A percentile compares a stretch with the other conserved stretches of the same genome.
Conservation (phyloP, 1,140 invertebrate species). For the Achroia grisella region DNA sequence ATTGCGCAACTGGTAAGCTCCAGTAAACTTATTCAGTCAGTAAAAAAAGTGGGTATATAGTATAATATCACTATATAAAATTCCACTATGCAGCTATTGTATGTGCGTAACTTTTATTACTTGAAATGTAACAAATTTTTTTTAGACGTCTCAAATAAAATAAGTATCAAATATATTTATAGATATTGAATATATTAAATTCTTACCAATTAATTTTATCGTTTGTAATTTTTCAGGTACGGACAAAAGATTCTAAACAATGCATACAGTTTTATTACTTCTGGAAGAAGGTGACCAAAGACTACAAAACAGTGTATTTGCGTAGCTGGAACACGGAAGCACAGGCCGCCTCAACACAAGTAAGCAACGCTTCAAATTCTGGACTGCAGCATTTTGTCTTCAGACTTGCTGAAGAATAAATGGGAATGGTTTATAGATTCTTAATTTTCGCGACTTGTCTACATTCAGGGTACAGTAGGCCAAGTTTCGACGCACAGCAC, state of each 20-base stretch:
- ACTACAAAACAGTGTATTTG: slow-evolving; percentile 76
- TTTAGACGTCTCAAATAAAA: too few relatives aligned
- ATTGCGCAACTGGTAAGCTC: slow-evolving; percentile 87
- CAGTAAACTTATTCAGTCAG: too few relatives aligned
- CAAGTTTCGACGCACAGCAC: slow-evolving; percentile 28
- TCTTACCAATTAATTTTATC: too few relatives aligned
- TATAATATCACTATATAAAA: too few relatives aligned
- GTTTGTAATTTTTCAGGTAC: slow-evolving; percentile 80
- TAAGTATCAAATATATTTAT: too few relatives aligned
- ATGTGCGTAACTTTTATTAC: too few relatives aligned
- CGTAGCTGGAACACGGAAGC: slow-evolving; percentile 50
- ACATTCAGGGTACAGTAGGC: slow-evolving; percentile 55
- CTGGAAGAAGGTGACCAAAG: slow-evolving; percentile 97
- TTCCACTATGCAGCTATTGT: too few relatives aligned
- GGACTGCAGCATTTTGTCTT: slow-evolving; percentile 53
- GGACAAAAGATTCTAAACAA: slow-evolving; percentile 91
- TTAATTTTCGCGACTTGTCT: slow-evolving; percentile 42
- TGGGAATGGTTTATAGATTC: too few relatives aligned
- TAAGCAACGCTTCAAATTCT: slow-evolving; percentile 51
- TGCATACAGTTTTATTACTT: slow-evolving; percentile 99
- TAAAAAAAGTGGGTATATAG: too few relatives aligned
- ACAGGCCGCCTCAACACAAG: slow-evolving; percentile 32
- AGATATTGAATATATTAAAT: too few relatives aligned
- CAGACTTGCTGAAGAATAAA: slow-evolving; percentile 52
- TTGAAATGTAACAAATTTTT: too few relatives aligned